phyloP scores from a whole-genome alignment of 2,888 invertebrate species.

The Ophion slaviceki region DNA sequence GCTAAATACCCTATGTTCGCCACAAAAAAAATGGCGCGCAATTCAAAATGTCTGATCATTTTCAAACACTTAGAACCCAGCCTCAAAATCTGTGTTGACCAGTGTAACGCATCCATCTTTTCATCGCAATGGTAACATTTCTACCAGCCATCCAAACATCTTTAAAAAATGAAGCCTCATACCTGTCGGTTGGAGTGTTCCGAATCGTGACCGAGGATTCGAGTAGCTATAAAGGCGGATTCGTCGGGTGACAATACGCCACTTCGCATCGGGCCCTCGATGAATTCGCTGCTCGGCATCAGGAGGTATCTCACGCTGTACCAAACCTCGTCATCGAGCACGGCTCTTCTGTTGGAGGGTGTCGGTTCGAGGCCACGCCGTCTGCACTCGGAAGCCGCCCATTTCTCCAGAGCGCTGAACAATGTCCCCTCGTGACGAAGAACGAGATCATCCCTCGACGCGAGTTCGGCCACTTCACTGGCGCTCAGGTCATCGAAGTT shows the following conservation, averaged over 20 bases:
- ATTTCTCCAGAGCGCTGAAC: slow-evolving; percentile 87
- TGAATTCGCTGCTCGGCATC: slow-evolving; percentile 87
- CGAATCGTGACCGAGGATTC: slow-evolving; percentile 75
- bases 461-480: slow-evolving; percentile 87
- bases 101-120: not conserved
- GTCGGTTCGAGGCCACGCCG: slow-evolving; percentile 85
- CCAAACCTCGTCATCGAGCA: slow-evolving; percentile 83
- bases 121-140: not conserved
- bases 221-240: slow-evolving; percentile 77
- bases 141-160: not conserved
- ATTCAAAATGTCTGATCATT: no score
- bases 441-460: slow-evolving; percentile 88
- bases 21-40: no score
- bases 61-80: no score
- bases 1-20: no score
- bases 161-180: not conserved
- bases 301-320: slow-evolving; percentile 88
- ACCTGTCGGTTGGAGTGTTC: slow-evolving; percentile 60
- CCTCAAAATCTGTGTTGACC: no score
- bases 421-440: slow-evolving; percentile 87
- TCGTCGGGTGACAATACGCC: slow-evolving; percentile 85
- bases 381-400: slow-evolving; percentile 86
- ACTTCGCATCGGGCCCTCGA: slow-evolving; percentile 85
- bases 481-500: slow-evolving; percentile 87
- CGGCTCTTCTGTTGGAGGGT: slow-evolving; percentile 84